Percentiles rank a stretch among this genome's conserved stretches.
Conservation (phyloP, 2,797 vertebrate genomes). For the Eptatretus atami region DNA sequence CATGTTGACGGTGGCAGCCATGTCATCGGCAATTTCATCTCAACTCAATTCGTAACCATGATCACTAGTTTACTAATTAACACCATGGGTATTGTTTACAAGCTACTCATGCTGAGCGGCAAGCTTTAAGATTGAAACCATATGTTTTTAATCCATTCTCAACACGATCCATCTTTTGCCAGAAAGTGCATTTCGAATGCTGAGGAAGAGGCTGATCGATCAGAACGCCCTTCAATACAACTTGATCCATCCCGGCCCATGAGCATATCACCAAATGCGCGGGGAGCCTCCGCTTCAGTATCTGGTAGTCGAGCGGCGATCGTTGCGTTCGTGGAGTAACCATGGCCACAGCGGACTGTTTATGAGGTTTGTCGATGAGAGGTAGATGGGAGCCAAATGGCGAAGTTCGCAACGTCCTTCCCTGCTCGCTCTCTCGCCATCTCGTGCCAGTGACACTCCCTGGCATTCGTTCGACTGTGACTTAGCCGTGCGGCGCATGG, state of each 20-base stretch:
- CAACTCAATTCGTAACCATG: too few species aligned
- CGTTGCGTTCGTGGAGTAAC: conserved; percentile 50
- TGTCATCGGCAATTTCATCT: too few species aligned
- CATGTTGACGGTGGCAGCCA: too few species aligned
- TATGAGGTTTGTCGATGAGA: conserved; percentile 27
- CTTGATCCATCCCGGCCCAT: conserved; percentile 51
- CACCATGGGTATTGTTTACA: too few species aligned
- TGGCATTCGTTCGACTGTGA: conserved; percentile 85
- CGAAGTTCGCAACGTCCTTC: not conserved
- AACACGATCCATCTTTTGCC: conserved; percentile 9
- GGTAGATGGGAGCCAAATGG: conserved; percentile 12
- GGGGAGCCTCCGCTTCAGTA: conserved; percentile 38
- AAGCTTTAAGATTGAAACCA: too few species aligned
- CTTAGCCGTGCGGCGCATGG: conserved; percentile 34
- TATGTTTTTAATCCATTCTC: too few species aligned
- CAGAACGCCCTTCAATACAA: conserved; percentile 71
- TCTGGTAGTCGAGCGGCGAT: too few species aligned
- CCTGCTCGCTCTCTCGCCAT: not conserved
- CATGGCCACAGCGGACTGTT: conserved; percentile 51
- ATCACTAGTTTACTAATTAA: too few species aligned
- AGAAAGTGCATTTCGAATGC: conserved; percentile 37
- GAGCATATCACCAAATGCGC: conserved; percentile 51
- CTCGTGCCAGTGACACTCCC: conserved; percentile 26
- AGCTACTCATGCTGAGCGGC: too few species aligned
- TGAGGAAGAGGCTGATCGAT: conserved; percentile 23